Base-by-base conservation (phyloP, 2,797 vertebrate genomes). In the Takifugu rubripes region DNA sequence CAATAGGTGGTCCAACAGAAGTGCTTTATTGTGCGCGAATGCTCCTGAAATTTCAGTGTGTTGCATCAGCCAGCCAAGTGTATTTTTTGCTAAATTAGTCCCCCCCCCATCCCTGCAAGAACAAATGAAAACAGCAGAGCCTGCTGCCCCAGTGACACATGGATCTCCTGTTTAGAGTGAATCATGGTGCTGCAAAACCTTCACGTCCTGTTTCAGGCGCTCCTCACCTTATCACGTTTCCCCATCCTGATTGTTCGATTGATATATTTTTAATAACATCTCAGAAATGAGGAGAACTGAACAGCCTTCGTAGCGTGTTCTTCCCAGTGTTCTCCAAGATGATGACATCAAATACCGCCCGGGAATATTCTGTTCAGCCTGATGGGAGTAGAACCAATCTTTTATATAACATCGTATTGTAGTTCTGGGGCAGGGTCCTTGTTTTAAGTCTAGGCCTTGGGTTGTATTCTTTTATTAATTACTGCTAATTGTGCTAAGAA, bases 41-140 rank as follows among this genome's bases (percentile, higher is more conserved):
- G 79, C 81, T 64, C 72, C 82, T 66, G 75, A 86, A 84, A 87
- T 91, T 90, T 90, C 90, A 79, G 57, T 48, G 63, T 64, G 69
- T 92, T 92, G 88, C 89, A 90, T 91, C 91, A 92, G 83, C 79
- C 79, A 77, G 72, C 72, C 78, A 68, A 83, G 74, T 75, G 72
- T 77, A 76, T 79, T 85, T 84, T 84, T 77, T 81, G 74, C 78
- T 75, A 78, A 87, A 87, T 86, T 82, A 83, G 71, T 82, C 78
- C 3, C 81, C 77, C n/a, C 79, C 82, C 79, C 21, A 21, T 77
- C 80, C 86, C 84, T 87, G 75, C 55, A 70, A 47, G 65, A 83
- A 79, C 69, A 81, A 82, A 79, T 83, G 68, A 77, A 75, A 40
- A 79, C 66, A 64, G 64, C 56, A 64, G 60, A 64, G 64, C 69